Conservation (phyloP, 2,797 vertebrate species). For the Pterois miles region DNA sequence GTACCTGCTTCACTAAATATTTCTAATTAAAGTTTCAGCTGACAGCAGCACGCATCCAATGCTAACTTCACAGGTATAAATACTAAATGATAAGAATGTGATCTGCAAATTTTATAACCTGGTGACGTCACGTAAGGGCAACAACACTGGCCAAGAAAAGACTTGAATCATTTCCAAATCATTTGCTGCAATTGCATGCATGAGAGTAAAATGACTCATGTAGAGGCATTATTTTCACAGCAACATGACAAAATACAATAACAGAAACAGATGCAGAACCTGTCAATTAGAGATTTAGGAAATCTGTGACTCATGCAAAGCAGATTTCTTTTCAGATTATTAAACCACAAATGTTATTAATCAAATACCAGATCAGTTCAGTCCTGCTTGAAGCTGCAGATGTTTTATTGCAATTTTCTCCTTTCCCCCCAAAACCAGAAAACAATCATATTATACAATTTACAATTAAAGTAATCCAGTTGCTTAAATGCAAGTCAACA, state of each 20-base stretch:
- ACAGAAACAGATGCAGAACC: slow-evolving; percentile 16
- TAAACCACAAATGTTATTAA: slow-evolving; percentile 32
- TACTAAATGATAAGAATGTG: not conserved
- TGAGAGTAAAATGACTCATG: not conserved
- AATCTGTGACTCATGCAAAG: not conserved
- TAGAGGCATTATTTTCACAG: not conserved
- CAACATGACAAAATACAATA: not conserved
- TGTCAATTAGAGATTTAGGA: slow-evolving; percentile 9
- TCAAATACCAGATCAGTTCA: slow-evolving; percentile 10
- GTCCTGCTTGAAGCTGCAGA: slow-evolving; percentile 5
- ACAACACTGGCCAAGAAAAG: not conserved
- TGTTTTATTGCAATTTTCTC: slow-evolving; percentile 17
- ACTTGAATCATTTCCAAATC: not conserved
- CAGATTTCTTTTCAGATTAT: slow-evolving; percentile 8
- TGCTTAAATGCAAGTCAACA: not conserved
- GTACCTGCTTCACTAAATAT: not conserved
- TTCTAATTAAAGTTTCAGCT: not conserved
- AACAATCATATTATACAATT: not conserved
- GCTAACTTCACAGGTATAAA: not conserved
- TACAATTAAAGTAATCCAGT: not conserved
- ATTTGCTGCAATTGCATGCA: not conserved
- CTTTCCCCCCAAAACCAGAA: not conserved
- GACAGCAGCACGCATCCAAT: not conserved
- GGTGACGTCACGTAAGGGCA: not conserved
- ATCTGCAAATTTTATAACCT: not conserved